Conservation (phyloP, 2,113 vertebrate species). For the Sarotherodon lohbergeri region DNA sequence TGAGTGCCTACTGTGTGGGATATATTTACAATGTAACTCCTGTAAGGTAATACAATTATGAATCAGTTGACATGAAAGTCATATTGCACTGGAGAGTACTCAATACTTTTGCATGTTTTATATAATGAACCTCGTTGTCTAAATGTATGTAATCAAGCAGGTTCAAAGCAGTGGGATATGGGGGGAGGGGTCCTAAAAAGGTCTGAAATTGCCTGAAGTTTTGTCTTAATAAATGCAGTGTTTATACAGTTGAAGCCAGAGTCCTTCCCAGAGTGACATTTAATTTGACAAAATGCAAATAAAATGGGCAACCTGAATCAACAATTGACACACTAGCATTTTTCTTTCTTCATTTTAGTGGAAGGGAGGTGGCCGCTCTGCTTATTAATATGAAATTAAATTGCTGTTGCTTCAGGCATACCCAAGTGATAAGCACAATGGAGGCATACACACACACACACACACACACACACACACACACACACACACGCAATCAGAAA, state of each 20-base stretch:
- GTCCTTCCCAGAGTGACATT: constrained; percentile 30
- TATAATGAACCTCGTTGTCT: not conserved
- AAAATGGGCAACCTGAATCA: constrained; percentile 39
- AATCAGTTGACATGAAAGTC: not conserved
- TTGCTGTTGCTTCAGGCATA: constrained; percentile 42
- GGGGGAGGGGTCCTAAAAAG: not conserved
- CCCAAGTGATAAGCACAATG: constrained; percentile 22
- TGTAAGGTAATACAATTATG: not conserved
- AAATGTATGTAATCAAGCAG: not conserved
- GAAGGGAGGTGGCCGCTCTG: not conserved
- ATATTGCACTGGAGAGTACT: not conserved
- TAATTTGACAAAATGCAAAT: constrained; percentile 52
- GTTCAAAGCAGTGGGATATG: not conserved
- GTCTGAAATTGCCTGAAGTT: not conserved
- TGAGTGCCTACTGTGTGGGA: not conserved
- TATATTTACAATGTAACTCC: not conserved
- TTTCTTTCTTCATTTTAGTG: not conserved
- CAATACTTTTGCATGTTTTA: not conserved
- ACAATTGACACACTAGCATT: constrained; percentile 21
- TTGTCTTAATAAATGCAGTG: constrained; percentile 10
- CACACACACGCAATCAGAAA: constrained; percentile 3
- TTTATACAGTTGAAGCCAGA: not conserved
- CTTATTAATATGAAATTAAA: constrained; percentile 56
- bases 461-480: not conserved
- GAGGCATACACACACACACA: not conserved